Evolutionary conservation across 2,113 vertebrate genomes (phyloP).

Genomic region (Misgurnus anguillicaudatus): DNA sequence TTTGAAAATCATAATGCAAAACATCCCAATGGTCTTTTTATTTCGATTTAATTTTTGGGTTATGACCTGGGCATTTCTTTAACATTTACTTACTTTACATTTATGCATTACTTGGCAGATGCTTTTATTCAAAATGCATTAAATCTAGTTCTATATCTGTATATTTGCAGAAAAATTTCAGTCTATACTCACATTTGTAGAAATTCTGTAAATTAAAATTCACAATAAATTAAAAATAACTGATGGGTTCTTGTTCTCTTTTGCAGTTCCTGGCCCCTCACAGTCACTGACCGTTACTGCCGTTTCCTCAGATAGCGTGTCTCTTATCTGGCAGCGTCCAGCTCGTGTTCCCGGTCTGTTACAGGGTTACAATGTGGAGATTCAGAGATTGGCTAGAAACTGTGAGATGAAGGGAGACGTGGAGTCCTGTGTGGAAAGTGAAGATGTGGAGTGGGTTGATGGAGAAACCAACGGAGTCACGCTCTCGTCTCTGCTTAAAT

Average conservation of each 20-base stretch:
- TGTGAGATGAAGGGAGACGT: slow-evolving; percentile 77
- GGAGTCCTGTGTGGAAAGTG: slow-evolving; percentile 76
- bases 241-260: slow-evolving; percentile 14
- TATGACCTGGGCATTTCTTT: too few relatives aligned
- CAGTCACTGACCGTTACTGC: slow-evolving; percentile 75
- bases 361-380: slow-evolving; percentile 83
- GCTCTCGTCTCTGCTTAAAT: slow-evolving; percentile 82
- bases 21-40: too few relatives aligned
- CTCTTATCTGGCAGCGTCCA: slow-evolving; percentile 84
- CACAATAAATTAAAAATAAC: not conserved
- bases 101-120: too few relatives aligned
- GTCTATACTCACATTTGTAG: too few relatives aligned
- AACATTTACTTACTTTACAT: too few relatives aligned
- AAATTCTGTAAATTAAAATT: too few relatives aligned
- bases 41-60: too few relatives aligned
- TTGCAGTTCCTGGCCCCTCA: slow-evolving; percentile 85
- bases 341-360: slow-evolving; percentile 82
- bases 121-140: too few relatives aligned
- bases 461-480: slow-evolving; percentile 69
- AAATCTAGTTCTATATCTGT: too few relatives aligned
- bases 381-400: slow-evolving; percentile 82
- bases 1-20: too few relatives aligned
- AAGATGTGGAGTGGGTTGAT: slow-evolving; percentile 73
- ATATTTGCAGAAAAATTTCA: too few relatives aligned
- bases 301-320: slow-evolving; percentile 82